Evolutionary conservation across 1,140 invertebrate species (phyloP).

Genomic region (Adoxophyes honmai): DNA sequence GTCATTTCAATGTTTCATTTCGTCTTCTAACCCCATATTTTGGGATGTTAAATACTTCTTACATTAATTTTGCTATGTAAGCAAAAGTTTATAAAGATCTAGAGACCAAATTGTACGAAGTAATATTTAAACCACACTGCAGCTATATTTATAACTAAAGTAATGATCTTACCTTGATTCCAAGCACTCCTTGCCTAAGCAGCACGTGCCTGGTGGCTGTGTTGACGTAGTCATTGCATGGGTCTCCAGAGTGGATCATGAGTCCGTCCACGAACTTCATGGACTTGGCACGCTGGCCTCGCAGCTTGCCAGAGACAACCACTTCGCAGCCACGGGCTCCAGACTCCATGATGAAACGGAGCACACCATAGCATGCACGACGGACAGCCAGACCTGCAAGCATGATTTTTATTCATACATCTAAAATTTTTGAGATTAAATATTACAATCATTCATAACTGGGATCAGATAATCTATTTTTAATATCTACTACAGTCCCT

Average conservation of each 20-base stretch:
- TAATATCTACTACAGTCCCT: too few relatives aligned
- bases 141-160: constrained; percentile 19
- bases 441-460: background rate
- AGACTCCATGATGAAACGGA: constrained; percentile 99
- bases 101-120: too few relatives aligned
- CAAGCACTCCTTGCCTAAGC: constrained; percentile 94
- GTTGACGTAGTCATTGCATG: constrained; percentile 98
- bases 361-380: constrained; percentile 98
- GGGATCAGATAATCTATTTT: too few relatives aligned
- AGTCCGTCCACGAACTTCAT: constrained; percentile 99
- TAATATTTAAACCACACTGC: too few relatives aligned
- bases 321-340: constrained; percentile 98
- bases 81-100: too few relatives aligned
- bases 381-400: constrained; percentile 80
- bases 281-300: constrained; percentile 99
- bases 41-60: too few relatives aligned
- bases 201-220: constrained; percentile 98
- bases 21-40: too few relatives aligned
- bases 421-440: too few relatives aligned
- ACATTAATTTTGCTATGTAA: too few relatives aligned
- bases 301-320: constrained; percentile 98
- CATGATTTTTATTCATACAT: too few relatives aligned
- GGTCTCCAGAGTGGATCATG: constrained; percentile 99
- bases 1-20: too few relatives aligned
- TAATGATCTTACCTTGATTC: constrained; percentile 84